Percentiles rank a stretch among this genome's conserved stretches.
Conservation (phyloP, 2,888 invertebrate genomes). For the Drosophila merina region DNA sequence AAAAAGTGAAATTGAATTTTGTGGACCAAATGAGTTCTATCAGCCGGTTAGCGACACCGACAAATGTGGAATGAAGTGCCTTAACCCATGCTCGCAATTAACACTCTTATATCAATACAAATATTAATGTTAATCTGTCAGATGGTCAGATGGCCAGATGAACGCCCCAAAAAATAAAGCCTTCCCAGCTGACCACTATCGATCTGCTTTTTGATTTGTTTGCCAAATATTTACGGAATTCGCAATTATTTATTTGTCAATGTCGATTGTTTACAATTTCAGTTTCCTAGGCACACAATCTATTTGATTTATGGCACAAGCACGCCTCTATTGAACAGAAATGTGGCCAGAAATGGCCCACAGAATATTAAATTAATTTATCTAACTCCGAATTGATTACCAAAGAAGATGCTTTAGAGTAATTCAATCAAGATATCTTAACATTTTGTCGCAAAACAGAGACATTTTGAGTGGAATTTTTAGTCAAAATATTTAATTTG, state of each 20-base stretch:
- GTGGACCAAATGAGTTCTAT: constrained; percentile 11
- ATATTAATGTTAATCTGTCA: constrained; percentile 31
- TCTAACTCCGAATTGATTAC: constrained; percentile 3
- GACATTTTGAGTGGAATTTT: neutral
- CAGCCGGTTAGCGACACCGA: constrained; percentile 1
- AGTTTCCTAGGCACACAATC: constrained; percentile 27
- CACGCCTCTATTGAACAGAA: neutral
- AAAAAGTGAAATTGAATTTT: constrained; percentile 34
- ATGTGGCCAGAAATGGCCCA: constrained; percentile 2
- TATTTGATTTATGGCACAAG: constrained; percentile 35
- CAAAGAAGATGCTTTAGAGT: neutral
- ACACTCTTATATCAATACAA: constrained; percentile 12
- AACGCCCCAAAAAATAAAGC: constrained; percentile 3
- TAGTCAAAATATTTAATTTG: neutral
- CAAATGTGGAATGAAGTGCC: constrained; percentile 22
- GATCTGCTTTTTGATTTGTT: constrained; percentile 14
- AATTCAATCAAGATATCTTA: constrained; percentile 4
- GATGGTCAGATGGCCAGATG: neutral
- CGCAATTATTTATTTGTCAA: constrained; percentile 27
- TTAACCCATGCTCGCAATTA: constrained; percentile 36
- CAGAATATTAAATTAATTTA: constrained; percentile 7
- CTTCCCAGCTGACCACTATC: constrained; percentile 9
- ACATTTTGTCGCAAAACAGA: neutral
- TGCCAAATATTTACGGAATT: constrained; percentile 25
- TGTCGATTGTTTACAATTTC: constrained; percentile 31